Percentiles rank a stretch among this genome's conserved stretches.
Evolutionary conservation across 1,140 invertebrate genomes (phyloP).

Genomic region (Ladona fulva): DNA sequence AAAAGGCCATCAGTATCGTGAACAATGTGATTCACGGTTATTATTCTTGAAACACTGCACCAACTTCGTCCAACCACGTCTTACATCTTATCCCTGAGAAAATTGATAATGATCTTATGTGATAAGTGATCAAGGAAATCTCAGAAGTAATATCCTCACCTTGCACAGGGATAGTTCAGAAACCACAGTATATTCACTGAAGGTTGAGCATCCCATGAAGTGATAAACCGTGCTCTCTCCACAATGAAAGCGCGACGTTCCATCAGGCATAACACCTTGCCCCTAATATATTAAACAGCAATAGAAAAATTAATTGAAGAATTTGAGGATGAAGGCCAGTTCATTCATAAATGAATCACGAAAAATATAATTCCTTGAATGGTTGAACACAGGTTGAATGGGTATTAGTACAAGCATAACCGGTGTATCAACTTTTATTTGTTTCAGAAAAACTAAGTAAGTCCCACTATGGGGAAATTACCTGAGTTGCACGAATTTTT

Average conservation of each 20-base stretch:
- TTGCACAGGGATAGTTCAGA: conserved; percentile 89
- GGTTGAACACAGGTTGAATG: too few relatives aligned
- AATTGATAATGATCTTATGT: too few relatives aligned
- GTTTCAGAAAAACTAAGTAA: too few relatives aligned
- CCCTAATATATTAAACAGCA: too few relatives aligned
- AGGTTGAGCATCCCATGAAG: conserved; percentile 98
- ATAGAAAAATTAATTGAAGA: conserved; percentile 13
- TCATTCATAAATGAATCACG: neutral
- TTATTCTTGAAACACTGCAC: too few relatives aligned
- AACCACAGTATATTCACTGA: conserved; percentile 96
- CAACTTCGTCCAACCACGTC: too few relatives aligned
- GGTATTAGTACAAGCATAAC: too few relatives aligned
- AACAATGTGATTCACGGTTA: too few relatives aligned
- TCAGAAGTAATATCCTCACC: conserved; percentile 37
- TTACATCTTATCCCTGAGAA: too few relatives aligned
- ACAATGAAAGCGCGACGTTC: conserved; percentile 83
- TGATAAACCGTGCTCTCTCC: conserved; percentile 84
- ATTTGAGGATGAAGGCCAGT: conserved; percentile 9
- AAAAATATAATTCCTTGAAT: neutral
- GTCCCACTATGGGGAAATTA: conserved; percentile 28
- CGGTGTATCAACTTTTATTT: too few relatives aligned
- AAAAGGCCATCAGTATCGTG: too few relatives aligned
- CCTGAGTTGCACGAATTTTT: conserved; percentile 77
- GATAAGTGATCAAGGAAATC: too few relatives aligned
- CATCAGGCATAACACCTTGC: conserved; percentile 91